Base-by-base conservation (phyloP, 2,113 vertebrate genomes). In the Dipodomys stephensi region DNA sequence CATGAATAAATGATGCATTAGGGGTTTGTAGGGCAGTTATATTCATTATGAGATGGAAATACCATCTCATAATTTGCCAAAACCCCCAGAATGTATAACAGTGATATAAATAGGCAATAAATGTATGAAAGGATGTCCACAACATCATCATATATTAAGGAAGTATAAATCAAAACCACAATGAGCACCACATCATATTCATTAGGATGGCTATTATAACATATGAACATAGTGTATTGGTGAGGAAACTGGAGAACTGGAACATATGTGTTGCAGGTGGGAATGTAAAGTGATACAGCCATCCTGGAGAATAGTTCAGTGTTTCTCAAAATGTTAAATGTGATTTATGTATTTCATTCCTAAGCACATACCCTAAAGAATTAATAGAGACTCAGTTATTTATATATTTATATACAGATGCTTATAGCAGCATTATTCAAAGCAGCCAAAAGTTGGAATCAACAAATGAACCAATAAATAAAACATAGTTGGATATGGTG, bases 91-190 rank as follows among this genome's bases (percentile, higher is more conserved):
- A 64, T 64, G 62, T 64, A 64, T 25, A 64, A 64, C 62, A 57
- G 4, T 57, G 30, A 53, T 62, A 88, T 77, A 82, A 72, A 57
- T 71, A 69, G 39, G 64, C 23, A 1, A 88, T 92, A 60, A 64
- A 23, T 64, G 23, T 12, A 7, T 64, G 62, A 64, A 64, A 64
- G 23, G 22, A 64, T 64, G 62, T 12, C 23, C 62, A 39, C 39
- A 64, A 64, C 62, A 23, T 64, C 62, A 64, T 64, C 62, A 64
- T 64, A 19, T 46, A 32, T 88, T 93, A 79, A 93, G 39, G 62
- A 84, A 84, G 87, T 88, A 9, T 53, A 74, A 74, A 32, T 93
- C 27, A 74, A 80, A 88, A 74, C 60, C 46, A 80, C 64, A 30
- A 0, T 80, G n/a, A 90, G 20, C 86, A 32, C 30, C 18, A 28